These are phyloP conservation scores for Lophotriccus pileatus DNA, from an alignment of 2,797 vertebrate species.

Conservation along the genomic window DNA sequence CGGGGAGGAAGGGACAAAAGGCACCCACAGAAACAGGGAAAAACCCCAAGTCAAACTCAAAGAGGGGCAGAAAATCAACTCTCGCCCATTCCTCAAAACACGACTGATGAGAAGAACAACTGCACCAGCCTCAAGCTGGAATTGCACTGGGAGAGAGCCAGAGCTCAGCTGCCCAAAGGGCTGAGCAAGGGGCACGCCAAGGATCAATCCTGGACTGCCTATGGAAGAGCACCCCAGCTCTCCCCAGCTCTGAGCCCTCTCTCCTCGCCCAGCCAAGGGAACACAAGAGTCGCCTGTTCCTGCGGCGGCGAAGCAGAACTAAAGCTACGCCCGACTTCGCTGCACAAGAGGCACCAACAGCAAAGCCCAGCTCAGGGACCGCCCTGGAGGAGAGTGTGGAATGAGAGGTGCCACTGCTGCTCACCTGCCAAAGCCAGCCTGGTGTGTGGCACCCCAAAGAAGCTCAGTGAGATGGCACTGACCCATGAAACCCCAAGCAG, in stretches of 20 bases:
- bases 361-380: neutral
- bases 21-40: neutral
- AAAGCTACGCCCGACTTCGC: neutral
- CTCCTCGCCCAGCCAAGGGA: neutral
- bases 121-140: neutral
- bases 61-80: neutral
- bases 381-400: neutral
- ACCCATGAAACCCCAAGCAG: neutral
- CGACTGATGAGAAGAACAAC: accelerated
- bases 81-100: neutral
- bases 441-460: neutral
- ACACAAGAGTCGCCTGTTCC: neutral
- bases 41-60: neutral
- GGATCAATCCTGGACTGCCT: neutral
- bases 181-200: neutral
- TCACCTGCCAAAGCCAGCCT: neutral
- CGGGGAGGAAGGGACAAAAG: neutral
- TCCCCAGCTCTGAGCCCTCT: neutral
- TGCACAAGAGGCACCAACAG: conserved; percentile 61
- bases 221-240: neutral
- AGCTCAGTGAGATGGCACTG: neutral
- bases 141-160: neutral
- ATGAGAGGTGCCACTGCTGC: neutral
- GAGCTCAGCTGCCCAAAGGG: neutral
- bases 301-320: accelerated